phyloP scores from a whole-genome alignment of 2,797 vertebrate species.

The Cichlasoma orientale region DNA sequence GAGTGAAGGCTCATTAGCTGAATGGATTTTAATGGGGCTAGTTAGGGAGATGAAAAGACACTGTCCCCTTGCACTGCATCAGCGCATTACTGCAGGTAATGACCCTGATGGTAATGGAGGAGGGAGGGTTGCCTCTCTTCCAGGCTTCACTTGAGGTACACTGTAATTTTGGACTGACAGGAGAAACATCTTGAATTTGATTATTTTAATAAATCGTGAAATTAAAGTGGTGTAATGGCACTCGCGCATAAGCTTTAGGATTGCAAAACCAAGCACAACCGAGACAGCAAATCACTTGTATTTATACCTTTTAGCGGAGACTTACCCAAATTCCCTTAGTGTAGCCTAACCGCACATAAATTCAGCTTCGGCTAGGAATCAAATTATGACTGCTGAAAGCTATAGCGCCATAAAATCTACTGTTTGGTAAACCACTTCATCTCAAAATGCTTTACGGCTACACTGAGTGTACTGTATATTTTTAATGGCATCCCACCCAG shows the following conservation, averaged over 20 bases:
- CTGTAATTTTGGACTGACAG: not conserved
- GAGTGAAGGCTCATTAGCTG: constrained; percentile 76
- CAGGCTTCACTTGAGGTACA: constrained; percentile 12
- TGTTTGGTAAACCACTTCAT: constrained; percentile 33
- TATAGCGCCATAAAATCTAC: constrained; percentile 39
- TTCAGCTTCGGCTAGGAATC: constrained; percentile 36
- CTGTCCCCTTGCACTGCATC: constrained; percentile 54
- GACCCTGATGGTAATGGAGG: constrained; percentile 59
- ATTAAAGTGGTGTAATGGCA: not conserved
- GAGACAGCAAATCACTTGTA: constrained; percentile 9
- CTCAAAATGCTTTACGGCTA: constrained; percentile 22
- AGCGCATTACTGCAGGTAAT: constrained; percentile 71
- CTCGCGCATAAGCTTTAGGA: not conserved
- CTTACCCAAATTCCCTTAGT: constrained; percentile 3
- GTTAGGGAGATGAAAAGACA: constrained; percentile 74
- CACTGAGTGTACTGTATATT: not conserved
- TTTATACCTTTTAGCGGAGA: not conserved
- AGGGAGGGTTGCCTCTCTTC: constrained; percentile 12
- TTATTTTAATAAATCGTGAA: constrained; percentile 2
- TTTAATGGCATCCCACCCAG: constrained; percentile 9
- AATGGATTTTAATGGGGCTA: constrained; percentile 79
- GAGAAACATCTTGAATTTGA: not conserved
- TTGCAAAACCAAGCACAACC: not conserved
- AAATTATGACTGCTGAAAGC: constrained; percentile 33
- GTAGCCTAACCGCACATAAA: constrained; percentile 8